A percentile compares a stretch with the other conserved stretches of the same genome.
phyloP scores from a whole-genome alignment of 1,140 invertebrate species.

The Hylyphantes graminicola region DNA sequence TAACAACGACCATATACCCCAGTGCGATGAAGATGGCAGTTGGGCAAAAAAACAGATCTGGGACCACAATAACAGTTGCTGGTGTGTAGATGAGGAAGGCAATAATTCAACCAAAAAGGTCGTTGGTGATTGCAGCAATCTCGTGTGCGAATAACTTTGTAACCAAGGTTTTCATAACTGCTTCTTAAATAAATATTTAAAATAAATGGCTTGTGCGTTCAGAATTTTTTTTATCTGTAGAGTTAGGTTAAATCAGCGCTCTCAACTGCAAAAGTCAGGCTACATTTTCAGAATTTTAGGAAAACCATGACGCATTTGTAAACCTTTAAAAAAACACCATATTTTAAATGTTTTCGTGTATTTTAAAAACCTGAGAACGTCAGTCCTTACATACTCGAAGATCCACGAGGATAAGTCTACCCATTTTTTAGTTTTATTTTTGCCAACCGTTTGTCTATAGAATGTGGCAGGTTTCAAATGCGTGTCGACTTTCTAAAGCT shows the following conservation, averaged over 20 bases:
- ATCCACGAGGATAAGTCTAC: no score
- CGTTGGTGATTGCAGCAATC: background rate
- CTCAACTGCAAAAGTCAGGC: no score
- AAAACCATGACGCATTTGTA: no score
- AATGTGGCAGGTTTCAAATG: no score
- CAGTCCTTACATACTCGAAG: no score
- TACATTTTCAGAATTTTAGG: no score
- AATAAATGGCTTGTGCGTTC: background rate
- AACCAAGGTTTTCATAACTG: background rate
- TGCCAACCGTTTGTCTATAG: no score
- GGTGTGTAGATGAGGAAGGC: conserved; percentile 36
- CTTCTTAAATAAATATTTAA: conserved; percentile 8
- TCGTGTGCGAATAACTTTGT: conserved; percentile 30
- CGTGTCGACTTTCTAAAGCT: no score
- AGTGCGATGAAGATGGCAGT: conserved; percentile 16
- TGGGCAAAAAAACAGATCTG: conserved; percentile 27
- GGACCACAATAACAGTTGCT: conserved; percentile 54
- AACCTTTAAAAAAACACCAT: no score
- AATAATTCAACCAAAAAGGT: conserved; percentile 12
- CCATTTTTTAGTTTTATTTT: no score
- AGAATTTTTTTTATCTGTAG: background rate
- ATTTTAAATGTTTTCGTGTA: no score
- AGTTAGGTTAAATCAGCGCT: background rate
- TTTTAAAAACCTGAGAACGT: no score
- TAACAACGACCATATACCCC: conserved; percentile 47